Percentiles rank a stretch among this genome's conserved stretches.
These are phyloP conservation scores for Spodoptera frugiperda DNA, from an alignment of 1,140 invertebrate species.

Conservation along the genomic window DNA sequence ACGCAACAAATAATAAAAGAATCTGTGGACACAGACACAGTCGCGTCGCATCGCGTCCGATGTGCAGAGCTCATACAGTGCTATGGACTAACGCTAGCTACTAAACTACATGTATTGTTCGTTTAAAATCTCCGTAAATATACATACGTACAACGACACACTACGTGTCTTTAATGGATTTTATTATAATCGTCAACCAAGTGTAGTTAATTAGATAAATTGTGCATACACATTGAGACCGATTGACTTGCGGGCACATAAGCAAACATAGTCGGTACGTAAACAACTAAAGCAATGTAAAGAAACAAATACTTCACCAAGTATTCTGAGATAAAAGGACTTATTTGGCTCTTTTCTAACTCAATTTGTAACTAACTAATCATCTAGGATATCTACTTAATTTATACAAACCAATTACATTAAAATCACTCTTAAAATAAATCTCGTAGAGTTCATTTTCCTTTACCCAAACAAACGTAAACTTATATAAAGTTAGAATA, in stretches of 20 bases:
- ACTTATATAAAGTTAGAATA: conserved; percentile 49
- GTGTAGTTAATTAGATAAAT: conserved; percentile 48
- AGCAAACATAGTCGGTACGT: conserved; percentile 35
- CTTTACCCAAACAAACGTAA: conserved; percentile 37
- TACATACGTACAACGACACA: conserved; percentile 63
- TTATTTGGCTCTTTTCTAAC: conserved; percentile 52
- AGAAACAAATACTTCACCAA: conserved; percentile 32
- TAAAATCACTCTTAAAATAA: conserved; percentile 48
- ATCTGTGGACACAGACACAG: too few relatives aligned
- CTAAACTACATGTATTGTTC: conserved; percentile 67
- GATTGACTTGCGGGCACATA: conserved; percentile 39
- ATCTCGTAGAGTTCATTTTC: conserved; percentile 47
- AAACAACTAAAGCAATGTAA: conserved; percentile 38
- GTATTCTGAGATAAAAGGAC: conserved; percentile 45
- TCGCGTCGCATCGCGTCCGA: conserved; percentile 1
- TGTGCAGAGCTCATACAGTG: conserved; percentile 28
- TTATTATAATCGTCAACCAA: conserved; percentile 35
- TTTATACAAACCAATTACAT: conserved; percentile 49
- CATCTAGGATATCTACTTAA: conserved; percentile 36
- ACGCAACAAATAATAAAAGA: not conserved
- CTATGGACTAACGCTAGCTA: conserved; percentile 42
- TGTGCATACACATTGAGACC: conserved; percentile 49
- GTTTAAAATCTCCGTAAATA: conserved; percentile 69
- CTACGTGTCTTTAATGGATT: conserved; percentile 40
- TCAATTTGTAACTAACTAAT: conserved; percentile 43